Evolutionary conservation across 2,888 invertebrate genomes (phyloP).

Genomic region (Drosophila rellima): DNA sequence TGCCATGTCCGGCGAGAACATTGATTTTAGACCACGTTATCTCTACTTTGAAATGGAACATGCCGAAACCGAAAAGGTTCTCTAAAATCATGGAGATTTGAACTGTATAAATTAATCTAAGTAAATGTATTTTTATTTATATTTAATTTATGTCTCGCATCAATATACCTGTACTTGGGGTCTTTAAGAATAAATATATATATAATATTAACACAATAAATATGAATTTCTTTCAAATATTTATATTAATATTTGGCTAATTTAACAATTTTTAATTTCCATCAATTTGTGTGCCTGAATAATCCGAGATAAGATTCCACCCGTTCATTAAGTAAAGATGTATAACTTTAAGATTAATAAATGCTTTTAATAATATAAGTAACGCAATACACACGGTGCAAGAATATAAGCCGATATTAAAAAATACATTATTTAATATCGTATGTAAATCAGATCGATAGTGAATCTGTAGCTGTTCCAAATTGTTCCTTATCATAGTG

Average conservation of each 20-base stretch:
- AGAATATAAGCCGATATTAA: not conserved
- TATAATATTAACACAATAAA: too few relatives aligned
- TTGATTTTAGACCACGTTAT: conserved; percentile 79
- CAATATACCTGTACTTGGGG: not conserved
- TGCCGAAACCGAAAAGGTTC: conserved; percentile 34
- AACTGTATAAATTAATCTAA: not conserved
- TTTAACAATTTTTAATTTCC: too few relatives aligned
- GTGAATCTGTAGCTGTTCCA: not conserved
- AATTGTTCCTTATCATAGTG: not conserved
- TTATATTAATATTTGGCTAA: too few relatives aligned
- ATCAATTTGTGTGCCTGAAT: not conserved
- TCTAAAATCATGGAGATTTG: conserved; percentile 12
- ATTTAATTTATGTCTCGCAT: not conserved
- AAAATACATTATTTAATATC: not conserved
- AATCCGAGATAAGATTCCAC: not conserved
- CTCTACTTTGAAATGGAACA: conserved; percentile 76
- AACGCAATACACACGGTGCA: not conserved
- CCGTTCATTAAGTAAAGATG: not conserved
- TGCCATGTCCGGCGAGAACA: conserved; percentile 64
- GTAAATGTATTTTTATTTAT: not conserved
- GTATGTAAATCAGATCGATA: not conserved
- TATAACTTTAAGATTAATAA: not conserved
- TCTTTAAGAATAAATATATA: too few relatives aligned
- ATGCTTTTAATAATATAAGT: conserved; percentile 4
- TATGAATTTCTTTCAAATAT: too few relatives aligned